These are phyloP conservation scores for Bettongia penicillata DNA, from an alignment of 2,113 vertebrate species.

Conservation along the genomic window DNA sequence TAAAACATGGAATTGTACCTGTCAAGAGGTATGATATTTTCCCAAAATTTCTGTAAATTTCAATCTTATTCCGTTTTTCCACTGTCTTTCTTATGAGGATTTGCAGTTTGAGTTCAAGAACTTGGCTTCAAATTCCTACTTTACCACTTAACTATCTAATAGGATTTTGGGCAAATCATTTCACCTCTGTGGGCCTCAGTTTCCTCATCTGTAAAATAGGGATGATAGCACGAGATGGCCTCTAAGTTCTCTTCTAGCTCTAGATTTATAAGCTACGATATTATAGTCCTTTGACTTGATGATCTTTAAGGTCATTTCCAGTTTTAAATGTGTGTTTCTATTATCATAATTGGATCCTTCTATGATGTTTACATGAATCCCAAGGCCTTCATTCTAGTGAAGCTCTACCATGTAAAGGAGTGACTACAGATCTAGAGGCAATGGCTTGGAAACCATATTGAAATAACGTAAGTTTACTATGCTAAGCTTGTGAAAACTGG, in stretches of 20 bases:
- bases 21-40: background rate
- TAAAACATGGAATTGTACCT: background rate
- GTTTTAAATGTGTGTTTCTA: background rate
- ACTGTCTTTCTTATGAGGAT: background rate
- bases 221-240: background rate
- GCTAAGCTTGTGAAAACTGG: background rate
- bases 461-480: background rate
- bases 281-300: background rate
- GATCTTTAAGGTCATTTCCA: background rate
- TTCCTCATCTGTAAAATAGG: background rate
- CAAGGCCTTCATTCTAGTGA: background rate
- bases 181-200: background rate
- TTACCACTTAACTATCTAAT: background rate
- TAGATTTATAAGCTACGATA: background rate
- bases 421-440: background rate
- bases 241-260: background rate
- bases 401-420: too few species aligned
- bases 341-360: background rate
- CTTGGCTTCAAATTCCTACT: background rate
- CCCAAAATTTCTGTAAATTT: background rate
- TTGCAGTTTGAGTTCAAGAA: background rate
- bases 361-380: background rate
- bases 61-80: background rate
- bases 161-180: background rate
- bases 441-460: background rate